These are phyloP conservation scores for Lepidocyrtinus sp. DNA, from an alignment of 2,888 invertebrate species.

Conservation along the genomic window DNA sequence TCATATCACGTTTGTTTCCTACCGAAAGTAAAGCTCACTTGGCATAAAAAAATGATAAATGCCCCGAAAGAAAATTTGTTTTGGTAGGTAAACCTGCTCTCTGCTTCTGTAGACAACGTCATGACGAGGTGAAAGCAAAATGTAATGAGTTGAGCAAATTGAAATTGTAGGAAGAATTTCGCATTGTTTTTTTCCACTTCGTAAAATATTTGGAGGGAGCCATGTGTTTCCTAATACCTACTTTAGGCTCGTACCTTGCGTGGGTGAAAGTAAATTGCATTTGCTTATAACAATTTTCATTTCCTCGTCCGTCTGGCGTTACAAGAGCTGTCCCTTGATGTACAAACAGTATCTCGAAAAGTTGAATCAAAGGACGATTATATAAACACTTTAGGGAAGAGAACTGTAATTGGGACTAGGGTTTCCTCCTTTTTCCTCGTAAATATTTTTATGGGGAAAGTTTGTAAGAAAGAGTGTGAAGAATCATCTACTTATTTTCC, in stretches of 20 bases:
- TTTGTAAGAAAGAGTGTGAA: constrained; percentile 10
- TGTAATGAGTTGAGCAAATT: not conserved
- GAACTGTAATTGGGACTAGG: too few relatives aligned
- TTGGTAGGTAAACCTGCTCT: not conserved
- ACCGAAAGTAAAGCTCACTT: not conserved
- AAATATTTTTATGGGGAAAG: constrained; percentile 48
- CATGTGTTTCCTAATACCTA: too few relatives aligned
- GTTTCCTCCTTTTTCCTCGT: not conserved
- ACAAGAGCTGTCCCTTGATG: too few relatives aligned
- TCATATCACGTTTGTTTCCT: constrained; percentile 1
- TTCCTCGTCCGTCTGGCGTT: too few relatives aligned
- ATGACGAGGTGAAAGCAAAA: not conserved
- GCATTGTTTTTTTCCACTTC: too few relatives aligned
- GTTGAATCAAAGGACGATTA: too few relatives aligned
- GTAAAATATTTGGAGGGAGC: too few relatives aligned
- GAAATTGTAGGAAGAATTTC: not conserved
- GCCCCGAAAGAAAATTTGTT: not conserved
- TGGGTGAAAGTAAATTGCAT: too few relatives aligned
- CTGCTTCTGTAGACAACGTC: not conserved
- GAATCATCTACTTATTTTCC: not conserved
- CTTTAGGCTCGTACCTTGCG: not conserved
- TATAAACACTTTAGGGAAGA: too few relatives aligned
- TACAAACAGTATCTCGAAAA: too few relatives aligned
- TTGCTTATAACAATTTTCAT: too few relatives aligned
- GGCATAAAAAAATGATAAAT: not conserved